Evolutionary conservation across 2,113 vertebrate genomes (phyloP), one percentile per base, ranked within the genome.

Genomic region (Gasterosteus aculeatus): DNA sequence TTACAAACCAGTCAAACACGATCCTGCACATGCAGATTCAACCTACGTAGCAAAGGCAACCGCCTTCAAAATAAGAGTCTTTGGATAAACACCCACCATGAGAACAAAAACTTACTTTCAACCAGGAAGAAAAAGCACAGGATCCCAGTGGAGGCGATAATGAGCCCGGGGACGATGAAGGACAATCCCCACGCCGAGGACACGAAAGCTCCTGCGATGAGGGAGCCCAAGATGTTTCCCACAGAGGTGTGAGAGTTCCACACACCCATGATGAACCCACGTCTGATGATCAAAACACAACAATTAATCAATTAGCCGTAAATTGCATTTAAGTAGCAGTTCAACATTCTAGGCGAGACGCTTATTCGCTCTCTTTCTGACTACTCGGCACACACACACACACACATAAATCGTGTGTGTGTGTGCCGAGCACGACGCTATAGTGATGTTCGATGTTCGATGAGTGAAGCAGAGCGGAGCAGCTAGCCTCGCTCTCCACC

Each of bases 241-340:
- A 99, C 96, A 0, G 98, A 99, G 0, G 98, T 99, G 92, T 99
- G 98, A 0, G 98, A 99, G 88, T 99, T 99, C 98, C 98, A 99
- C 83, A 99, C 89, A 9, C 98, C 98, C 98, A 99, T 99, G 93
- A 99, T 99, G 70, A 99, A 89, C 0, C 98, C 98, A 31, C 98
- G 94, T 78, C 98, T 98, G 91, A 15, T 7, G 44, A 81, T 18
- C 19, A 38, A 49, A 77, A 68, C 67, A 86, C 26, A 81, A 51
- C 49, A 12, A 14, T 54, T 29, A 12, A 26, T 26, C 22, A 54
- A 26, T 26, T 54, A 6, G 53, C 12, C 22, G 22, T 33, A 7
- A 31, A 1, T 15, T 41, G 10, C 1, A 8, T 29, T 44, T 29
- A 63, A 46, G 42, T 10, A 7, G 9, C 1, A n/a, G 31, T 66